phyloP scores from a whole-genome alignment of 2,888 invertebrate genomes.

The Aleiodes alternator region DNA sequence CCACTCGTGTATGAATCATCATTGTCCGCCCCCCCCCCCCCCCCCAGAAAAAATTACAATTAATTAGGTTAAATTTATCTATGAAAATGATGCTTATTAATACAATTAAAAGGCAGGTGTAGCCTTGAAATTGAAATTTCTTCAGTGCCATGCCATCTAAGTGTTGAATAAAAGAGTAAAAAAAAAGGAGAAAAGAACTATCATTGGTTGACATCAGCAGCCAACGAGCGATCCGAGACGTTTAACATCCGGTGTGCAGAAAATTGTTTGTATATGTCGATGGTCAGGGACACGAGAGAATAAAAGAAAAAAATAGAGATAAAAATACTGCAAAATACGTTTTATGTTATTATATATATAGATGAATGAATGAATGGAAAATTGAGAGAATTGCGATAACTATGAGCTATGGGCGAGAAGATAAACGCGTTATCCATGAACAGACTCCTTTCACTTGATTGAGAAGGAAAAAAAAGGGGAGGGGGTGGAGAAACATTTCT shows the following conservation, averaged over 20 bases:
- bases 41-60: too few species aligned
- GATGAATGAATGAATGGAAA: too few species aligned
- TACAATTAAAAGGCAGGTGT: not conserved
- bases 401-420: not conserved
- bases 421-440: conserved; percentile 29
- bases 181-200: not conserved
- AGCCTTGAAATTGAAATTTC: conserved; percentile 3
- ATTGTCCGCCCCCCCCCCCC: too few species aligned
- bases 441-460: conserved; percentile 24
- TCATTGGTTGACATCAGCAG: conserved; percentile 29
- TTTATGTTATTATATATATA: not conserved
- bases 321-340: not conserved
- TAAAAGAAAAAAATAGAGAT: not conserved
- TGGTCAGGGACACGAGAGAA: conserved; percentile 22
- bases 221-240: conserved; percentile 29
- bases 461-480: not conserved
- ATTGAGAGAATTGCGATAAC: too few species aligned
- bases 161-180: not conserved
- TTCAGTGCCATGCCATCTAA: not conserved
- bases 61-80: too few species aligned
- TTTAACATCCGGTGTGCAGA: conserved; percentile 19
- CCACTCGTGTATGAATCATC: too few species aligned
- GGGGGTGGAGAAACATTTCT: conserved; percentile 1
- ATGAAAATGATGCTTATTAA: too few species aligned
- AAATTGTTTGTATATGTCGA: not conserved